Evolutionary conservation across 2,797 vertebrate species (phyloP), one percentile per base, ranked within the genome.

Genomic region (Alosa sapidissima): DNA sequence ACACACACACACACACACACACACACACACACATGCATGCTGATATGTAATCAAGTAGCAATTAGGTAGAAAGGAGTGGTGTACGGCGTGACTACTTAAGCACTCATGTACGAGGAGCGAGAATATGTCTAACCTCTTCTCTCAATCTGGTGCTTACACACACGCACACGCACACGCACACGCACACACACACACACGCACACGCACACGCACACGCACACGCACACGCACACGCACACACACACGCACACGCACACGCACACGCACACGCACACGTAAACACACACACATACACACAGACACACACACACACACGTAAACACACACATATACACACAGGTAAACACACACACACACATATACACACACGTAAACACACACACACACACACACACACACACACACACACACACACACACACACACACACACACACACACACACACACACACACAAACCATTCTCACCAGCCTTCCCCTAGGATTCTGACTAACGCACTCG

Each of bases 1-100:
- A 84, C 75, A 81, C 28, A 10, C 11, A 75, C 33, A 33, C 33
- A 75, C 68, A 36, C 0, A 84, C 81, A 81, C 21, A 13, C 13
- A 75, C 33, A 33, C 36, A 75, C 68, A 36, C 33, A 75, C 2
- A 19, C 33, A 19, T 45, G 33, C 81, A 49, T 72, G 58, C 28
- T 81, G 86, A 83, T 86, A 81, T 87, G 88, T 88, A 83, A 88
- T 89, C 84, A 88, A 88, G 86, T 48, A 36, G 65, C 81, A 88
- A 89, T 89, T 89, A 88, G 65, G 82, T 84, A 36, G 60, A 83
- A 87, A 87, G 65, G 84, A 85, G 14, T 78, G 85, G 33, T 49
- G 85, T 72, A 54, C 58, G 83, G 54, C 48, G 72, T 81, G 87
- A 83, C 24, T 81, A 82, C 65, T 87, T 83, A 84, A 48, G n/a